Percentiles rank a stretch among this genome's conserved stretches.
Conservation (phyloP, 2,888 invertebrate genomes). For the Cyrtodaria siliqua region DNA sequence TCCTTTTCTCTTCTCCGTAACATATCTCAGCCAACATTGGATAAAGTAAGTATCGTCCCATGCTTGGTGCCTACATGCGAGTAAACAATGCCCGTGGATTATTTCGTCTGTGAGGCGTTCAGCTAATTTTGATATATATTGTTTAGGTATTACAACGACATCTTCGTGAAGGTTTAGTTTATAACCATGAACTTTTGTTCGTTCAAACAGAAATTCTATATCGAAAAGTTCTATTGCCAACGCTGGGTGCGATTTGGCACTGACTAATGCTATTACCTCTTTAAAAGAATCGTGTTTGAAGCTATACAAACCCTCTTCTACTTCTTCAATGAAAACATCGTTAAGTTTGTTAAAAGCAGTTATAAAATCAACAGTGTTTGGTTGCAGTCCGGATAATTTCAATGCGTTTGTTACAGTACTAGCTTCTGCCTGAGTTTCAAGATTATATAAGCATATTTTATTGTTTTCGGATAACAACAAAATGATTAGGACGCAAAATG, state of each 20-base stretch:
- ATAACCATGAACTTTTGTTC: background rate
- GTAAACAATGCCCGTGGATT: background rate
- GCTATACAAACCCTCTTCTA: background rate
- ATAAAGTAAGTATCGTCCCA: constrained; percentile 12
- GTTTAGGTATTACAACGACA: background rate
- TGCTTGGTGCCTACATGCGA: constrained; percentile 10
- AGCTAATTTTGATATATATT: background rate
- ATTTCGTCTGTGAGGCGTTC: constrained; percentile 12
- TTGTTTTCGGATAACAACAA: background rate
- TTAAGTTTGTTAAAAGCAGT: constrained; percentile 8
- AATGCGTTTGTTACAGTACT: too few relatives aligned
- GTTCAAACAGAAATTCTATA: background rate
- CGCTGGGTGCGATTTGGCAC: background rate
- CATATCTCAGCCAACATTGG: constrained; percentile 7
- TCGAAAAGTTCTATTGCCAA: background rate
- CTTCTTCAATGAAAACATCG: background rate
- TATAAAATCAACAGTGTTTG: background rate
- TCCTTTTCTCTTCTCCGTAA: background rate
- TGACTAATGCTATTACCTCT: background rate
- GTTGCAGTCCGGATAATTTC: too few relatives aligned
- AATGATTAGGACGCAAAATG: constrained; percentile 11
- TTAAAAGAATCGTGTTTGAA: constrained; percentile 8
- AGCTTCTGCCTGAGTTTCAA: too few relatives aligned
- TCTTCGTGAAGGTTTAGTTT: background rate
- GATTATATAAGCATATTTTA: background rate